Conservation (phyloP, 2,113 vertebrate genomes). For the Chaetorhynchus papuensis region DNA sequence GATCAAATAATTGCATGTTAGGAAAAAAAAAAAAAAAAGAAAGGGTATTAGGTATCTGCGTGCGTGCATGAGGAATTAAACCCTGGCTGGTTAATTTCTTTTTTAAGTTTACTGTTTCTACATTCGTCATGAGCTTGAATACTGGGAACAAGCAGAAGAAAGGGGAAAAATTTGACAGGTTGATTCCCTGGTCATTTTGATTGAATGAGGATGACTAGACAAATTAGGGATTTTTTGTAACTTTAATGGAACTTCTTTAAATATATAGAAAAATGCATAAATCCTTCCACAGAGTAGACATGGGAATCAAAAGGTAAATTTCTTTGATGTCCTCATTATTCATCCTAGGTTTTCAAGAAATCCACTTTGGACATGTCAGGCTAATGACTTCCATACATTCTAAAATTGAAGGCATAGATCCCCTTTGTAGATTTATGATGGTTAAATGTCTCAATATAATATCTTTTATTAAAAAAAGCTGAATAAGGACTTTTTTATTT, state of each 20-base stretch:
- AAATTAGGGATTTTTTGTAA: not conserved
- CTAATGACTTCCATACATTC: not conserved
- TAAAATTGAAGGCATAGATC: not conserved
- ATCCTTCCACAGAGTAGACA: not conserved
- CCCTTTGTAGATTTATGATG: not conserved
- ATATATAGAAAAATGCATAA: fast-evolving
- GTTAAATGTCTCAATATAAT: not conserved
- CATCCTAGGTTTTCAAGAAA: not conserved
- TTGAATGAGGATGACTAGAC: not conserved
- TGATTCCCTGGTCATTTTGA: not conserved
- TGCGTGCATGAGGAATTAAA: not conserved
- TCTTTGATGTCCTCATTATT: not conserved
- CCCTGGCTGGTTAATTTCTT: not conserved
- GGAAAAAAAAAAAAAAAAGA: not conserved
- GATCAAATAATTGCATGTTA: not conserved
- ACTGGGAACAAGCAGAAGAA: not conserved
- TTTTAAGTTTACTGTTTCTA: not conserved
- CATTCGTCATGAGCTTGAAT: not conserved
- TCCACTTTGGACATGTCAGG: fast-evolving
- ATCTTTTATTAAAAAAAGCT: not conserved
- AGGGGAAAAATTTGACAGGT: not conserved
- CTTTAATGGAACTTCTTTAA: not conserved
- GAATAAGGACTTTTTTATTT: not conserved
- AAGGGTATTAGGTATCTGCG: not conserved
- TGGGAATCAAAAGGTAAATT: not conserved